Percentiles rank a stretch among this genome's conserved stretches.
phyloP scores from a whole-genome alignment of 2,888 invertebrate species.

The Drosophila multiciliata region DNA sequence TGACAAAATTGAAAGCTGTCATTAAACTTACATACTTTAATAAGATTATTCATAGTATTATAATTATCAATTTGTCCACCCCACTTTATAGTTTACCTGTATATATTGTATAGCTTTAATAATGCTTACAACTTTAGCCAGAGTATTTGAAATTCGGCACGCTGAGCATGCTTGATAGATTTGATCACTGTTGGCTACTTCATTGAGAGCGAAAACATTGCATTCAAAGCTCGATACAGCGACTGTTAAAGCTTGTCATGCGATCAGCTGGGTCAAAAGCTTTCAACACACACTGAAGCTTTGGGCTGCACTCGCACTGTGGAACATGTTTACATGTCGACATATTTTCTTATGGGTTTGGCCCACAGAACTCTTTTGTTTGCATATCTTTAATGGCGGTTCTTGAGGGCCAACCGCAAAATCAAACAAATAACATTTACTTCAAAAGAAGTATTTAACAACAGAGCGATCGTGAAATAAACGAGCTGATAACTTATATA shows the following conservation, averaged over 20 bases:
- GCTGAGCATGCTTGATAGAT: not conserved
- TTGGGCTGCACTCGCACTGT: slow-evolving; percentile 20
- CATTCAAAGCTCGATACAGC: slow-evolving; percentile 30
- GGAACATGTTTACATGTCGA: slow-evolving; percentile 29
- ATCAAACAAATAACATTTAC: slow-evolving; percentile 15
- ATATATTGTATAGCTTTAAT: not conserved
- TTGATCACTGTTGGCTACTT: not conserved
- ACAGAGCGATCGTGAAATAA: slow-evolving; percentile 6
- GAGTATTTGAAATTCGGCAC: not conserved
- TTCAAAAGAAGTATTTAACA: slow-evolving; percentile 7
- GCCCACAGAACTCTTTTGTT: slow-evolving; percentile 20
- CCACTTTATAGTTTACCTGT: not conserved
- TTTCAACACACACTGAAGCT: slow-evolving; percentile 30
- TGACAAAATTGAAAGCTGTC: not conserved
- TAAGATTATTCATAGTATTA: not conserved
- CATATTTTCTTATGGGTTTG: slow-evolving; percentile 11
- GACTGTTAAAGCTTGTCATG: slow-evolving; percentile 42
- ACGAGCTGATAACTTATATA: slow-evolving; percentile 12
- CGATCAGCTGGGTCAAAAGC: slow-evolving; percentile 46
- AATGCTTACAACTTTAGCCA: not conserved
- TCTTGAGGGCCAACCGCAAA: not conserved
- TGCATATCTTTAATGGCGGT: slow-evolving; percentile 22
- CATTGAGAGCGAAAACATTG: slow-evolving; percentile 15
- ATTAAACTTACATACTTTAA: not conserved
- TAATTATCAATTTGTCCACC: not conserved